phyloP scores from a whole-genome alignment of 2,113 vertebrate genomes.

The Fulmarus glacialis region DNA sequence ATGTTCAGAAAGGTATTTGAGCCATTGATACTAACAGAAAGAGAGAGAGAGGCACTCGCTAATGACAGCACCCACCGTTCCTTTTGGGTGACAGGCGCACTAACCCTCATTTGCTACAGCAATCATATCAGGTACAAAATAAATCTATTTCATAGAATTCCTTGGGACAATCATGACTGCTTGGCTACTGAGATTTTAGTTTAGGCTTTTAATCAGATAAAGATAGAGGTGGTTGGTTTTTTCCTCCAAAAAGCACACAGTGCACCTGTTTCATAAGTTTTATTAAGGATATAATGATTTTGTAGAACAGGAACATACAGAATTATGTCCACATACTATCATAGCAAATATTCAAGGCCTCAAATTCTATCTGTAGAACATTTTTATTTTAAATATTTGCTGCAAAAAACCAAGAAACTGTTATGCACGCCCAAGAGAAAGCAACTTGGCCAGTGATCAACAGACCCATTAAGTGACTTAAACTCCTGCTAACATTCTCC shows the following conservation, averaged over 20 bases:
- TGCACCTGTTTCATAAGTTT: background rate
- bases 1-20: background rate
- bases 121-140: background rate
- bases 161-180: background rate
- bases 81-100: background rate
- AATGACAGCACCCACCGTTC: background rate
- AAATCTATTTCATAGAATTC: background rate
- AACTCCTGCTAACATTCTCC: background rate
- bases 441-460: constrained; percentile 11
- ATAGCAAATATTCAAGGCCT: background rate
- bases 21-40: background rate
- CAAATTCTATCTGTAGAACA: background rate
- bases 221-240: background rate
- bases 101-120: background rate
- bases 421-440: background rate
- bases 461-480: constrained; percentile 38
- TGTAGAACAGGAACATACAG: background rate
- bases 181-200: background rate
- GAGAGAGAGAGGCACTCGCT: background rate
- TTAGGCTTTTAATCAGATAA: background rate
- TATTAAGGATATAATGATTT: background rate
- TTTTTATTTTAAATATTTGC: background rate
- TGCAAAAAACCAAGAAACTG: background rate
- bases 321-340: background rate
- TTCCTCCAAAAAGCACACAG: background rate